Evolutionary conservation across 2,888 invertebrate genomes (phyloP).

Genomic region (Drosophila rubida): DNA sequence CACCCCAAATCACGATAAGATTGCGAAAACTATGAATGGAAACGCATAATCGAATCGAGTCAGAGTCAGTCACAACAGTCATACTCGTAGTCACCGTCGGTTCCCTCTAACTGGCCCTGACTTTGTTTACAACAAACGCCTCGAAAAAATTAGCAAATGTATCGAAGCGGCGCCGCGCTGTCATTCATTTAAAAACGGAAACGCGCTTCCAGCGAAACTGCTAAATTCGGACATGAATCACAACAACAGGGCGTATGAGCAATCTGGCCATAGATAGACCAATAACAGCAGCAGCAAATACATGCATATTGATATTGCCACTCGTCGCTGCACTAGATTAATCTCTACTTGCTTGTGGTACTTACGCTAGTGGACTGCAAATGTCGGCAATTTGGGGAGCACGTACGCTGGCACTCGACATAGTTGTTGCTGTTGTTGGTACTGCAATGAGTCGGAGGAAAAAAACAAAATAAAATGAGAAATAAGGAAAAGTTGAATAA

Average conservation of each 20-base stretch:
- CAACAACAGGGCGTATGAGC: constrained; percentile 52
- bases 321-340: no score
- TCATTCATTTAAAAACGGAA: constrained; percentile 59
- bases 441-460: constrained; percentile 79
- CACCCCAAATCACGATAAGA: constrained; percentile 56
- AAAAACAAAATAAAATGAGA: constrained; percentile 41
- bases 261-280: constrained; percentile 50
- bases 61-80: constrained; percentile 17
- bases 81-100: constrained; percentile 11
- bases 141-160: constrained; percentile 33
- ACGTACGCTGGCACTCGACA: constrained; percentile 87
- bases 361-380: constrained; percentile 84
- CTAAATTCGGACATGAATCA: constrained; percentile 53
- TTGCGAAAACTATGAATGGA: constrained; percentile 67
- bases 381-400: constrained; percentile 85
- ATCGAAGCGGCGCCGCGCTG: constrained; percentile 27
- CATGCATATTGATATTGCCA: neutral
- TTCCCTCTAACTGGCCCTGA: constrained; percentile 52
- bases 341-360: constrained; percentile 35
- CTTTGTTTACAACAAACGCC: constrained; percentile 66
- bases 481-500: constrained; percentile 51
- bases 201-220: constrained; percentile 62
- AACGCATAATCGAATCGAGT: constrained; percentile 29
- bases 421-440: constrained; percentile 84
- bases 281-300: neutral